phyloP scores from a whole-genome alignment of 2,888 invertebrate genomes.

The Aporophyla nigra region DNA sequence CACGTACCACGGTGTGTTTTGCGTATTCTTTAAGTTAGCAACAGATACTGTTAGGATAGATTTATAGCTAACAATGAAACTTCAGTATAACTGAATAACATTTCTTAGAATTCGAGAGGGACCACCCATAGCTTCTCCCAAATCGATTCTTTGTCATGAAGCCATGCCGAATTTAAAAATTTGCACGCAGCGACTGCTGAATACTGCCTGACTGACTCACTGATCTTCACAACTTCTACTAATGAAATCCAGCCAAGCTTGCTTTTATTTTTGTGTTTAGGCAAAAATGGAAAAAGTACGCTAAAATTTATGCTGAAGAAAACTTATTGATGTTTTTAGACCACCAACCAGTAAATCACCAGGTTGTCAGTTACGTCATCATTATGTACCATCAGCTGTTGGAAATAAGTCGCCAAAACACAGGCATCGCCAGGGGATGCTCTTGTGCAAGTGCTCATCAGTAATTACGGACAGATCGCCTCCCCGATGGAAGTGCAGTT shows the following conservation, averaged over 20 bases:
- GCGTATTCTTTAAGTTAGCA: not conserved
- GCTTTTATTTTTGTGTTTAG: conserved; percentile 22
- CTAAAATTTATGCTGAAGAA: not conserved
- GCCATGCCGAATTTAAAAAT: conserved; percentile 21
- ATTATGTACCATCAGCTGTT: conserved; percentile 7
- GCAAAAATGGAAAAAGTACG: not conserved
- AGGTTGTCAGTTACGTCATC: conserved; percentile 5
- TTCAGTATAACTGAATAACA: not conserved
- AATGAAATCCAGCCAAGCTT: not conserved
- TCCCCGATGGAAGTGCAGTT: conserved; percentile 8
- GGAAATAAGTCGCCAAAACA: conserved; percentile 15
- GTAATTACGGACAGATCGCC: conserved; percentile 41
- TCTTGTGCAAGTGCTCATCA: conserved; percentile 22
- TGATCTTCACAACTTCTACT: conserved; percentile 3
- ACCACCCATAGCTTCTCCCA: conserved; percentile 32
- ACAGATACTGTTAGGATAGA: not conserved
- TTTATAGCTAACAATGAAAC: not conserved
- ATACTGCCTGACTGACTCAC: no score
- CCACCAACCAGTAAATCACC: not conserved
- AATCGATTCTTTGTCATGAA: conserved; percentile 19
- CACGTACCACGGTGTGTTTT: not conserved
- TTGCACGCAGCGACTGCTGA: not conserved
- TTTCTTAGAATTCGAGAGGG: not conserved
- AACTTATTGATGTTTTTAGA: not conserved
- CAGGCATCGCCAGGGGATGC: conserved; percentile 32